Evolutionary conservation across 2,888 invertebrate species (phyloP), one percentile per base, ranked within the genome.

Genomic region (Acanthacorydalis orientalis): DNA sequence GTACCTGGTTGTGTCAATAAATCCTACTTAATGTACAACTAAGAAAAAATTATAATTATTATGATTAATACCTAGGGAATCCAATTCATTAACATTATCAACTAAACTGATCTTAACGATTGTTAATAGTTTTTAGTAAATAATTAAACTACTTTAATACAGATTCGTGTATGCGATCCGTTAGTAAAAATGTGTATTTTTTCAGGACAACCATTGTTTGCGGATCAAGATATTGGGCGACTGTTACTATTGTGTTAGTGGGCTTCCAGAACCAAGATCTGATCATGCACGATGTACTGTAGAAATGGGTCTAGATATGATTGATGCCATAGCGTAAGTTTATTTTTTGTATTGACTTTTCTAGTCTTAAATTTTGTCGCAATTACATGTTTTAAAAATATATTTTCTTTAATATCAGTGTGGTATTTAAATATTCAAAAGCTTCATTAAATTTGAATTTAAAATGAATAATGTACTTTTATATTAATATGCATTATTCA

Each of bases 231-330:
- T 86, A 60, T 72, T 86, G 54, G 92, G 92, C 44, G 91, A 92
- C 68, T 92, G 92, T 62, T 93, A 92, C 72, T 92, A 91, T 71
- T 89, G 89, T 67, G 88, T 89, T 52, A 85, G 84, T 53, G 93
- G 93, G 15, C 69, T 93, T 57, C 92, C 92, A 14, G 92, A 92
- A 60, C 83, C 89, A 10, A 74, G 91, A 35, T 80, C 84, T 15
- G 92, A 93, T 68, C 93, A 95, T 67, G 93, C 92, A 39, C 83
- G 84, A 56, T 92, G 91, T 69, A 84, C 88, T 55, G 84, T 86
- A 49, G 85, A 86, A 70, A 85, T 86, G 84, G 85, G 86, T 4
- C 70, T 86, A 50, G 85, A 85, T 61, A 84, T 86, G 84, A 85
- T 85, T 57, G 85, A 86, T 65, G 85, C 85, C 44, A 85, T 86